A percentile compares a stretch with the other conserved stretches of the same genome.
These are phyloP conservation scores for Cybosia mesomella DNA, from an alignment of 2,888 invertebrate species.

Conservation along the genomic window DNA sequence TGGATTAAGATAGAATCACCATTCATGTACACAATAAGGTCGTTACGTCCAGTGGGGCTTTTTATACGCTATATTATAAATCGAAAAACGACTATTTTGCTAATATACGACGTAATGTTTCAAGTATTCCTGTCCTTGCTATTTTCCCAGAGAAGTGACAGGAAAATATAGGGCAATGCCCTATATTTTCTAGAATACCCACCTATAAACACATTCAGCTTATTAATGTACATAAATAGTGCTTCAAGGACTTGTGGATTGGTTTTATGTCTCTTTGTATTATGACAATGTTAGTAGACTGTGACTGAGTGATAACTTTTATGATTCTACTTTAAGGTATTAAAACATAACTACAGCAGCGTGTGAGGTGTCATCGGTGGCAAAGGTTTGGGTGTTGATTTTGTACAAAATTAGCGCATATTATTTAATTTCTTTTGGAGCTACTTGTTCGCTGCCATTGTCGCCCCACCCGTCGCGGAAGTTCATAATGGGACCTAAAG, in stretches of 20 bases:
- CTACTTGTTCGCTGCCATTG: neutral
- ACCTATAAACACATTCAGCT: conserved; percentile 32
- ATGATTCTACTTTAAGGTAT: neutral
- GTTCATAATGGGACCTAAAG: neutral
- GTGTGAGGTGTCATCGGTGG: neutral
- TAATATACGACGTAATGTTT: conserved; percentile 12
- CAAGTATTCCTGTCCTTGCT: conserved; percentile 30
- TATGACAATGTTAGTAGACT: too few relatives aligned
- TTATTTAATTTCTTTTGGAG: neutral
- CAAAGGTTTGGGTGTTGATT: neutral
- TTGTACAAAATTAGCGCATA: neutral
- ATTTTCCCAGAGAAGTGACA: conserved; percentile 38
- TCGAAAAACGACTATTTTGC: neutral
- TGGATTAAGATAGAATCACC: neutral
- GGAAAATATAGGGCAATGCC: conserved; percentile 48
- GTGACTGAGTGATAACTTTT: neutral
- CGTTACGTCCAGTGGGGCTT: neutral
- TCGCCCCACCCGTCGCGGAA: neutral
- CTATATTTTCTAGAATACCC: conserved; percentile 30
- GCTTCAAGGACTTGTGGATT: conserved; percentile 19
- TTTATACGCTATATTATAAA: neutral
- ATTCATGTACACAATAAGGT: too few relatives aligned
- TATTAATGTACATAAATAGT: conserved; percentile 38
- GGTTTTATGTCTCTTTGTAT: neutral
- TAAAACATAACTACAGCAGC: neutral